Conservation (phyloP, 2,888 invertebrate genomes). For the Andrena trimmerana region DNA sequence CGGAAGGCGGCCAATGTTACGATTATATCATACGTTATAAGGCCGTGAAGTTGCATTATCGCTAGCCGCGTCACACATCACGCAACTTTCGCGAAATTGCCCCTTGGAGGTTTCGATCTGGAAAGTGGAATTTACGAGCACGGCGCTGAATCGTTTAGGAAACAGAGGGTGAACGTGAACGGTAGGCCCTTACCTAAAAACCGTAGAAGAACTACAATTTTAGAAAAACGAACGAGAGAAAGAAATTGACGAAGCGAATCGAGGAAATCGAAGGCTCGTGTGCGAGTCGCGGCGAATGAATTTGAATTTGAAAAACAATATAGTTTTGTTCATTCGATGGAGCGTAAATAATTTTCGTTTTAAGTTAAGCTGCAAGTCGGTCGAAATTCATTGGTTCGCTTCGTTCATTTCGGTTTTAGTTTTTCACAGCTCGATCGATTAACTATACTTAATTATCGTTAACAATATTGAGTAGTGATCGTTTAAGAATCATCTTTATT, state of each 20-base stretch:
- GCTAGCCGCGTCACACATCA: not conserved
- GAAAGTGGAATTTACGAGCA: not conserved
- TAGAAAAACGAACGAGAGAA: conserved; percentile 3
- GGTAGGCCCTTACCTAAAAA: not conserved
- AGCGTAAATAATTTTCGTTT: not conserved
- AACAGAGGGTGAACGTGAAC: not conserved
- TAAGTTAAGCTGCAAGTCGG: not conserved
- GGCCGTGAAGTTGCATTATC: not conserved
- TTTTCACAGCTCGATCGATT: conserved; percentile 41
- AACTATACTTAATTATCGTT: conserved; percentile 59
- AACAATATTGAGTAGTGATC: conserved; percentile 59
- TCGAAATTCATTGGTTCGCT: conserved; percentile 13
- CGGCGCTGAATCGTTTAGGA: not conserved
- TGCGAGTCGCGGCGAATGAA: not conserved
- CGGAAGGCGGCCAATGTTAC: not conserved
- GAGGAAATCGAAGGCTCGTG: not conserved
- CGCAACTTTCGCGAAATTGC: not conserved
- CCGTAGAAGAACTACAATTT: conserved; percentile 42
- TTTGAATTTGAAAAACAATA: not conserved
- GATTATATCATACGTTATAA: not conserved
- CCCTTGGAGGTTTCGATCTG: not conserved
- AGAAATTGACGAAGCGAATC: conserved; percentile 32
- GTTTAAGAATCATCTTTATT: conserved; percentile 70
- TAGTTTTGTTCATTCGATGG: not conserved
- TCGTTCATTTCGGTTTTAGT: conserved; percentile 37